phyloP scores from a whole-genome alignment of 2,113 vertebrate genomes.

The Pluvialis apricaria region DNA sequence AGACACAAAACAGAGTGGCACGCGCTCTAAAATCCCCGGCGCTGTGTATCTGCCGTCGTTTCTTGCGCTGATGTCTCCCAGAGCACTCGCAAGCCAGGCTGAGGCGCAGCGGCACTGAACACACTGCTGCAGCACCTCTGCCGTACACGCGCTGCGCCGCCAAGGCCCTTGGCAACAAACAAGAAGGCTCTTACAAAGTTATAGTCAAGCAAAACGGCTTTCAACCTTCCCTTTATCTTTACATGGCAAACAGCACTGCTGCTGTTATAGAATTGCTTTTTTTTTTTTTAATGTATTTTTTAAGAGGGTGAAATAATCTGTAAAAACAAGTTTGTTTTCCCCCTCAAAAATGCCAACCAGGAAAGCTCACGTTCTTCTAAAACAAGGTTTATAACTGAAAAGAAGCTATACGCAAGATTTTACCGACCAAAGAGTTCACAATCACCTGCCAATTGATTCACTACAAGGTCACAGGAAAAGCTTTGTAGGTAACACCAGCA shows the following conservation, averaged over 20 bases:
- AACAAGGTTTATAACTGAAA: conserved; percentile 18
- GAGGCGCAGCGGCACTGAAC: neutral
- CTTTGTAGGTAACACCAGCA: neutral
- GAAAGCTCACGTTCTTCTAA: conserved; percentile 18
- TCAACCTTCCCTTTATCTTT: neutral
- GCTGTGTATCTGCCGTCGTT: fast-evolving
- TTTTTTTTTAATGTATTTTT: neutral
- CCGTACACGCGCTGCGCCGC: neutral
- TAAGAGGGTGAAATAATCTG: neutral
- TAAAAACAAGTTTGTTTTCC: too few species aligned
- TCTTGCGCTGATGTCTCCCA: fast-evolving
- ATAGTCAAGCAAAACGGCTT: neutral
- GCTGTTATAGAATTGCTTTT: neutral
- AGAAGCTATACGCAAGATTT: conserved; percentile 21
- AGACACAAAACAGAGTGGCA: neutral
- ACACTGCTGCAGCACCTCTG: neutral
- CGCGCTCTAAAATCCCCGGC: fast-evolving
- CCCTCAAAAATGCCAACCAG: neutral
- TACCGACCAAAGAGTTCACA: neutral
- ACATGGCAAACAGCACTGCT: neutral
- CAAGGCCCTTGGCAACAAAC: neutral
- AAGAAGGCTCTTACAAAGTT: neutral
- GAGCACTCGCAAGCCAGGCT: neutral
- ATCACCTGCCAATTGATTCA: neutral
- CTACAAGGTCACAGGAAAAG: neutral